These are phyloP conservation scores for Blastobasis adustella DNA, from an alignment of 2,888 invertebrate species.

Conservation along the genomic window DNA sequence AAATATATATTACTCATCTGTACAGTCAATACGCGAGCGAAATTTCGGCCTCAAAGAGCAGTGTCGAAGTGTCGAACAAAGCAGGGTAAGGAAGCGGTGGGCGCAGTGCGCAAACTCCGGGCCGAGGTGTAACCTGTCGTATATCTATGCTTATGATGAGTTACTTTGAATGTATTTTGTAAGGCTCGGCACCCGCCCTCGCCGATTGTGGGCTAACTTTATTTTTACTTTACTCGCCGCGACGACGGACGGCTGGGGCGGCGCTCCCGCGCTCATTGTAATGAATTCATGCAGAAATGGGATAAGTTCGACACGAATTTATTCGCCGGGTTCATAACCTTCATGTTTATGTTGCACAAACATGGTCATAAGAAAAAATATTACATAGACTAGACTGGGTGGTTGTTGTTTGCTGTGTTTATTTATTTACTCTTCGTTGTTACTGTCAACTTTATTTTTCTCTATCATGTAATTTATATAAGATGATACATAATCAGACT, in stretches of 20 bases:
- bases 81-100: slow-evolving; percentile 36
- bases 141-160: slow-evolving; percentile 25
- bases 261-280: slow-evolving; percentile 11
- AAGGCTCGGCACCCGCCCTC: slow-evolving; percentile 13
- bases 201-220: slow-evolving; percentile 11
- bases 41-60: slow-evolving; percentile 22
- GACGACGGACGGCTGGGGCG: slow-evolving; percentile 3
- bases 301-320: slow-evolving; percentile 10
- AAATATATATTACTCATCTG: slow-evolving; percentile 28
- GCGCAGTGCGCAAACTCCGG: slow-evolving; percentile 43
- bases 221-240: slow-evolving; percentile 9
- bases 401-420: no score
- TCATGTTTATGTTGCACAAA: no score
- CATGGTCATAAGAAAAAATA: no score
- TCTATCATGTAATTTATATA: no score
- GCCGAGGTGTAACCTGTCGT: slow-evolving; percentile 29
- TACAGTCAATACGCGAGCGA: slow-evolving; percentile 24
- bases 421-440: no score
- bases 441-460: no score
- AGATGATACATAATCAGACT: no score
- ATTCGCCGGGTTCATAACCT: slow-evolving; percentile 5
- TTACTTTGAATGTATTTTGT: slow-evolving; percentile 21
- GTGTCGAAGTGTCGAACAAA: slow-evolving; percentile 34
- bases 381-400: no score
- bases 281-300: slow-evolving; percentile 15